A percentile compares a stretch with the other conserved stretches of the same genome.
Evolutionary conservation across 2,888 invertebrate species (phyloP).

Genomic region (Adineta ricciae): DNA sequence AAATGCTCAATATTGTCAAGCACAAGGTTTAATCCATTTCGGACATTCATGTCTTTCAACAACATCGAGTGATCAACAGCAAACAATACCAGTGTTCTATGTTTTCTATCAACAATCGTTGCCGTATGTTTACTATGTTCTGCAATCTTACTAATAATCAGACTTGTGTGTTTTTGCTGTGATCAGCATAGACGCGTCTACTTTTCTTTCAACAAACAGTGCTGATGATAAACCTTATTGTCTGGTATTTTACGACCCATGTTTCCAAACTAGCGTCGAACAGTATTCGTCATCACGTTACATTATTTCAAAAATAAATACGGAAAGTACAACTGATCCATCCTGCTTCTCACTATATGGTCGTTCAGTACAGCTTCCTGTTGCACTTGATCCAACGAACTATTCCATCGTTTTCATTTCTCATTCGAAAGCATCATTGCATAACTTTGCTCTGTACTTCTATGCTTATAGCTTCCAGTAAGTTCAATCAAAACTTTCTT

Average conservation of each 20-base stretch:
- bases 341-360: neutral
- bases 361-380: neutral
- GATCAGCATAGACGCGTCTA: neutral
- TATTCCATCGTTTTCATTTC: neutral
- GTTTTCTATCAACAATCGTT: slow-evolving; percentile 4
- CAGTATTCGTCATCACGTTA: neutral
- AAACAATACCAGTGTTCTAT: neutral
- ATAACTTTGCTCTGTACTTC: neutral
- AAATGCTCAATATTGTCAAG: slow-evolving; percentile 7
- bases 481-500: no score
- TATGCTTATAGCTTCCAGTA: neutral
- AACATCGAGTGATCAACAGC: neutral
- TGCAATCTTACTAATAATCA: no score
- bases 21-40: slow-evolving; percentile 4
- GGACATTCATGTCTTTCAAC: neutral
- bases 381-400: neutral
- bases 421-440: neutral
- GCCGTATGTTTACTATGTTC: neutral
- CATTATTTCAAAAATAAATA: neutral
- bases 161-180: neutral
- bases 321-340: neutral
- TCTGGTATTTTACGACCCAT: neutral
- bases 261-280: neutral
- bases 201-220: neutral
- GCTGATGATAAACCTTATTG: neutral